phyloP scores from a whole-genome alignment of 2,113 vertebrate genomes.

The Oncorhynchus tshawytscha region DNA sequence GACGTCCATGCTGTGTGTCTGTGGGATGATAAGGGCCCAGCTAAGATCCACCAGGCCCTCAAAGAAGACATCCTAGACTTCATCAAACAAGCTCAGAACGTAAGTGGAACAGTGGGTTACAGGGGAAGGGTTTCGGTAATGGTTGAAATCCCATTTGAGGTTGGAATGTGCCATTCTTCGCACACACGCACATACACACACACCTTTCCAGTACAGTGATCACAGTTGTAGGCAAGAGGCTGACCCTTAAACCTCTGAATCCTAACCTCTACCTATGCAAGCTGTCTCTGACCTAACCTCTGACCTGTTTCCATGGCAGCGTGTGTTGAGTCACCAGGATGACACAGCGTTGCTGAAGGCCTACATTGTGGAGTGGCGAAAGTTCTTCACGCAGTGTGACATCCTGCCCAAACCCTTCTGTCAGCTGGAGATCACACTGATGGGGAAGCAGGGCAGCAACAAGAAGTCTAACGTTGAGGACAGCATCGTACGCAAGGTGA shows the following conservation, averaged over 20 bases:
- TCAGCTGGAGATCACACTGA: conserved; percentile 87
- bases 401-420: conserved; percentile 94
- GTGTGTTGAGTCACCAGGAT: conserved; percentile 97
- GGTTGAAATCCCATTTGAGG: no score
- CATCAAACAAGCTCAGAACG: conserved; percentile 98
- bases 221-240: not conserved
- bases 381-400: conserved; percentile 84
- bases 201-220: not conserved
- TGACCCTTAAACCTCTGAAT: not conserved
- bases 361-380: conserved; percentile 97
- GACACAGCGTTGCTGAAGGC: conserved; percentile 97
- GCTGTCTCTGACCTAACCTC: not conserved
- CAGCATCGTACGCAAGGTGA: conserved; percentile 96
- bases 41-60: conserved; percentile 98
- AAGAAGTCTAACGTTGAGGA: conserved; percentile 98
- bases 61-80: conserved; percentile 99
- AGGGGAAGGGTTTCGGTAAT: not conserved
- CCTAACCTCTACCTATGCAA: not conserved
- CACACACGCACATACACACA: no score
- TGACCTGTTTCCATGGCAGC: conserved; percentile 62
- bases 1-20: conserved; percentile 98
- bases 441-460: conserved; percentile 98
- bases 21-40: conserved; percentile 99
- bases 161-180: no score
- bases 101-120: conserved; percentile 65